These are phyloP conservation scores for Burhinus oedicnemus DNA, from an alignment of 2,113 vertebrate species.

Conservation along the genomic window DNA sequence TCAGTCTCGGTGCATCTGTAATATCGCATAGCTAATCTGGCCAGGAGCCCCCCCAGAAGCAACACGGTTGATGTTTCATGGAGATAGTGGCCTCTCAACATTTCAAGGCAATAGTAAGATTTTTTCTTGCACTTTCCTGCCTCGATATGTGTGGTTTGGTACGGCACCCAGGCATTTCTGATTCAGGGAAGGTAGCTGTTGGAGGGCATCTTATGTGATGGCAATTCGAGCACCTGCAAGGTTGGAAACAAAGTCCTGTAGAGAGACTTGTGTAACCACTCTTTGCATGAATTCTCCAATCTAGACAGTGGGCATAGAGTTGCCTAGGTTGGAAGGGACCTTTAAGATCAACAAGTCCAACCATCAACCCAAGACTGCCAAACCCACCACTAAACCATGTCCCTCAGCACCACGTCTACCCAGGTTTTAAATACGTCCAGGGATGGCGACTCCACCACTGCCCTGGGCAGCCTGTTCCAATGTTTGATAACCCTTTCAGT, in stretches of 20 bases:
- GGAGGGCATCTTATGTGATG: background rate
- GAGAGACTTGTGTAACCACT: background rate
- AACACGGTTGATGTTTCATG: background rate
- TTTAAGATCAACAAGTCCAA: too few relatives aligned
- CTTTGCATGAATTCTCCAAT: background rate
- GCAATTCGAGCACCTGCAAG: background rate
- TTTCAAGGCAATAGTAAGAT: background rate
- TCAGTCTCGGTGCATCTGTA: background rate
- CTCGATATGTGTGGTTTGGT: accelerated
- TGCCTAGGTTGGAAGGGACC: too few relatives aligned
- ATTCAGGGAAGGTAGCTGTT: background rate
- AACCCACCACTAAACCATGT: too few relatives aligned
- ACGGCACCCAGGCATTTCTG: accelerated
- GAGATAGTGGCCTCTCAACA: background rate
- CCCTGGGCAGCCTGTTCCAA: too few relatives aligned
- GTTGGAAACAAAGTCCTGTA: background rate
- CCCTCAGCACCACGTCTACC: too few relatives aligned
- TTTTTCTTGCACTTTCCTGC: background rate
- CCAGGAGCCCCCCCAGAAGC: background rate
- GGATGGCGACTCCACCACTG: too few relatives aligned
- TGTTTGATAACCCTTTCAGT: too few relatives aligned
- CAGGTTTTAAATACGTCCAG: too few relatives aligned
- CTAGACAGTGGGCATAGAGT: accelerated
- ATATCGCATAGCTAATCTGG: accelerated
- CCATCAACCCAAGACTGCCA: too few relatives aligned